Percentiles rank a stretch among this genome's conserved stretches.
Evolutionary conservation across 64 coral and sea anemone genomes (phyloP).

Genomic region (Acropora tenuis): DNA sequence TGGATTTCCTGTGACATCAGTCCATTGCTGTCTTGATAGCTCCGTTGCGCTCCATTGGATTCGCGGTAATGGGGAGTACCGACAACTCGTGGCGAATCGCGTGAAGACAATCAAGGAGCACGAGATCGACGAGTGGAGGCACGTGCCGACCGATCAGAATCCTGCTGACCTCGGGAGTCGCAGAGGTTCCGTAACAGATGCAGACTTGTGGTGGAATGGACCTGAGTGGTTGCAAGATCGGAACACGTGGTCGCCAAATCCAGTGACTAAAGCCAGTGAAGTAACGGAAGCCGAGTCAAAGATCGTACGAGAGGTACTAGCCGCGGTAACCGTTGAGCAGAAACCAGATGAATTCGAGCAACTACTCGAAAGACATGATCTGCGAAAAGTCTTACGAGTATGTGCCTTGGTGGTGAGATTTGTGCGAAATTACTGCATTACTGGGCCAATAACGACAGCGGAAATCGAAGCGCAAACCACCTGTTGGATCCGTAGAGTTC

Average conservation of each 20-base stretch:
- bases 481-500: constrained; percentile 13
- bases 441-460: constrained; percentile 30
- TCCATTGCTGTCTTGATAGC: constrained; percentile 51
- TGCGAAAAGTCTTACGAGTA: constrained; percentile 43
- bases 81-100: constrained; percentile 60
- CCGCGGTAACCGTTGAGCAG: neutral
- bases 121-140: constrained; percentile 21
- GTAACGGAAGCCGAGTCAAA: neutral
- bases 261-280: constrained; percentile 21
- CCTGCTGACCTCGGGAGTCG: constrained; percentile 61
- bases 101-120: constrained; percentile 34
- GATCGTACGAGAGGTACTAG: constrained; percentile 32
- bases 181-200: neutral
- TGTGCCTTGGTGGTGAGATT: constrained; percentile 45
- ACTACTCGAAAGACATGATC: constrained; percentile 21
- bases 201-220: constrained; percentile 6
- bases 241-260: constrained; percentile 18
- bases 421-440: constrained; percentile 18
- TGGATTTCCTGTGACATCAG: constrained; percentile 24
- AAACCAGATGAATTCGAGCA: constrained; percentile 17
- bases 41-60: constrained; percentile 65
- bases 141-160: constrained; percentile 51
- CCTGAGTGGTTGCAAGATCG: constrained; percentile 16
- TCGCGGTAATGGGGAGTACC: constrained; percentile 28
- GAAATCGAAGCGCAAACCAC: neutral